Conservation (phyloP, 2,113 vertebrate species). For the Catharus fuscescens region DNA sequence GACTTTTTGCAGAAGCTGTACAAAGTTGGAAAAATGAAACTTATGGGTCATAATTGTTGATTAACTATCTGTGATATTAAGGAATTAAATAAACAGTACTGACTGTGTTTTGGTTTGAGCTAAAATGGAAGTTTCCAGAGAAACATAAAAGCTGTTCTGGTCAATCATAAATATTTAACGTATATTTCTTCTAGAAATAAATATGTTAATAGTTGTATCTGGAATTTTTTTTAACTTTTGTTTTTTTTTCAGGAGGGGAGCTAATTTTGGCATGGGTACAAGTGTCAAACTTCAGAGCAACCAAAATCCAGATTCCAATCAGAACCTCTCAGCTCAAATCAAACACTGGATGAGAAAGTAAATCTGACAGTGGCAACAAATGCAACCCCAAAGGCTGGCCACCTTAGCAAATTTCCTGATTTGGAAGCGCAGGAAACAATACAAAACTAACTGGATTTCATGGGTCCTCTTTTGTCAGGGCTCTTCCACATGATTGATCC, state of each 20-base stretch:
- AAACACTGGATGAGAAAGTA: neutral
- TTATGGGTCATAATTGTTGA: neutral
- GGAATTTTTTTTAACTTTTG: neutral
- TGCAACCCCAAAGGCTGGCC: neutral
- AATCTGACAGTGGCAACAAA: neutral
- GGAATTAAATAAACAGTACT: neutral
- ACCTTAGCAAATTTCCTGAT: neutral
- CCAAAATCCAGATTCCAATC: neutral
- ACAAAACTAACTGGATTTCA: neutral
- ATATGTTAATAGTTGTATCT: neutral
- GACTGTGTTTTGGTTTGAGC: neutral
- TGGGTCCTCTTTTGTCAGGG: neutral
- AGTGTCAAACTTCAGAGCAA: neutral
- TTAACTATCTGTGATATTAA: neutral
- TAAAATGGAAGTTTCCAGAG: neutral
- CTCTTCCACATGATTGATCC: neutral
- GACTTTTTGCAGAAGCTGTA: neutral
- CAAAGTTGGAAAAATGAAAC: neutral
- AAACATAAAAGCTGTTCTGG: constrained; percentile 10
- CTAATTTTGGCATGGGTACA: neutral
- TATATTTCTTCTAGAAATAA: neutral
- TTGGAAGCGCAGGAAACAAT: neutral
- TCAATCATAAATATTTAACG: neutral
- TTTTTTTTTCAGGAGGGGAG: neutral
- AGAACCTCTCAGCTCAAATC: neutral